Evolutionary conservation across 1,140 invertebrate species (phyloP), one percentile per base, ranked within the genome.

Genomic region (Habropoda laboriosa): DNA sequence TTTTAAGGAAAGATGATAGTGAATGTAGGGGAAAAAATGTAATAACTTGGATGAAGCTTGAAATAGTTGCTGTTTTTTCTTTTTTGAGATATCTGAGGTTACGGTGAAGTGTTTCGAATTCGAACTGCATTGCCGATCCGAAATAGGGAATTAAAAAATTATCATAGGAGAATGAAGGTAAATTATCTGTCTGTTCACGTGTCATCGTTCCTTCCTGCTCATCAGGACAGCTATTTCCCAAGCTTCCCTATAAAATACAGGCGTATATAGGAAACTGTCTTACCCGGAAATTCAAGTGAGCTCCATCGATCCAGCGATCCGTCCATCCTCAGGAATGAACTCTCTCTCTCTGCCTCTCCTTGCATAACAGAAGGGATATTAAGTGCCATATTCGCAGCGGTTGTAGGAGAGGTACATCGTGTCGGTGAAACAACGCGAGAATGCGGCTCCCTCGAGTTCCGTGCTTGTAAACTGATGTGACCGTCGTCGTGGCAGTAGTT

Each of bases 271-370:
- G 60, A 68, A 21, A 6, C 38, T 58, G 64, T 81, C 57, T 53
- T 35, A 45, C 10, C 30, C 66, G 68, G 63, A 58, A 68, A 55
- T 67, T 57, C 49, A 60, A 64, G 2, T n/a, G 24, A 45, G 32
- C 49, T 67, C 6, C 12, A 75, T 85, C 79, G 79, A 86, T 61
- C 40, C 12, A 30, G 32, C 12, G 64, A 68, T 10, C 49, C 49
- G 55, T 70, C 72, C 61, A 78, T 81, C 73, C 64, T n/a, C 6
- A 81, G 71, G 53, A 85, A 82, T 82, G 72, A 85, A 58, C 38
- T 10, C 0, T 24, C 45, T 45, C 12, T 24, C 49, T 53, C 3
- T 24, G 51, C 63, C 35, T 55, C 42, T 27, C 53, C 21, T 21
- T 12, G 67, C 24, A 7, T 55, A 40, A 12, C 27, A 21, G 70